A percentile compares a stretch with the other conserved stretches of the same genome.
Conservation (phyloP, 2,113 vertebrate genomes). For the Clarias gariepinus region DNA sequence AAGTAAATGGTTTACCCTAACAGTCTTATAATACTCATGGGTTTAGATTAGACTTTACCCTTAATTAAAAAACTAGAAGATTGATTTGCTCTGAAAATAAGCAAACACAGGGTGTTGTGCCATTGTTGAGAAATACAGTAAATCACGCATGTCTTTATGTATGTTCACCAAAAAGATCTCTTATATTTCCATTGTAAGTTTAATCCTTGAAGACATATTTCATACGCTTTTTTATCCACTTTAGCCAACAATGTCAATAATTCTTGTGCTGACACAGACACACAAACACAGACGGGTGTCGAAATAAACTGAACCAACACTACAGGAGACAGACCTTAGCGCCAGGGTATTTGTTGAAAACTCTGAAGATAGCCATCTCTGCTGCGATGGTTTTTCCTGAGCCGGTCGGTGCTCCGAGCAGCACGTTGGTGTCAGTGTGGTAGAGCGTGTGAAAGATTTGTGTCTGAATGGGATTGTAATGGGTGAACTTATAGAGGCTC, state of each 20-base stretch:
- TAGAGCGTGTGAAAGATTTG: constrained; percentile 98
- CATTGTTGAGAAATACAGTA: not conserved
- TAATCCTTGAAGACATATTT: not conserved
- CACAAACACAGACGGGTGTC: not conserved
- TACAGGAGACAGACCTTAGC: constrained; percentile 80
- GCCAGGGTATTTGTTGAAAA: constrained; percentile 91
- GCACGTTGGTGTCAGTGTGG: constrained; percentile 92
- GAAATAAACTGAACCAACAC: too few relatives aligned
- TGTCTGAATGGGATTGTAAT: constrained; percentile 98
- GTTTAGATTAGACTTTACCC: not conserved
- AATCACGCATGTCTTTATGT: not conserved
- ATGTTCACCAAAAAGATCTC: not conserved
- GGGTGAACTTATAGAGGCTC: constrained; percentile 91
- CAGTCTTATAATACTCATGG: not conserved
- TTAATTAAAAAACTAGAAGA: not conserved
- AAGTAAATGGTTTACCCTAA: not conserved
- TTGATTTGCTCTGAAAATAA: not conserved
- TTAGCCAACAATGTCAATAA: not conserved
- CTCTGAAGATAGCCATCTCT: constrained; percentile 94
- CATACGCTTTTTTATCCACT: too few relatives aligned
- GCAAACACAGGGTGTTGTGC: not conserved
- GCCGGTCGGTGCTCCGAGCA: constrained; percentile 95
- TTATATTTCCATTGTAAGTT: not conserved
- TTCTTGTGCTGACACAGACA: not conserved
- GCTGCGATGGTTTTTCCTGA: constrained; percentile 98